Evolutionary conservation across 1,140 invertebrate species (phyloP), one percentile per base, ranked within the genome.

Genomic region (Agrypnia vestita): DNA sequence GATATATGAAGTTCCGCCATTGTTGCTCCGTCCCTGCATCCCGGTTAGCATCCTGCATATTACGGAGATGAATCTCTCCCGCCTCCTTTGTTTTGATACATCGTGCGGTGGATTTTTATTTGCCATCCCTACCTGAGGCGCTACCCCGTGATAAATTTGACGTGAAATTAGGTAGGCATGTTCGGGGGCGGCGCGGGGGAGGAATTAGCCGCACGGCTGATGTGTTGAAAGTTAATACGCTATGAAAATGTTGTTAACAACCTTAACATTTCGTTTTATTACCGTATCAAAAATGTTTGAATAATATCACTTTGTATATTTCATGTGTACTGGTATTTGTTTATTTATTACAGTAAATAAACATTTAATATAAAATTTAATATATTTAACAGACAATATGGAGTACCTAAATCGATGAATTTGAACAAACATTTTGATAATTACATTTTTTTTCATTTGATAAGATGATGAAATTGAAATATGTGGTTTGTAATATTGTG

Each of bases 11-110:
- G n/a, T n/a, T n/a, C n/a, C n/a, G n/a, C n/a, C n/a, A n/a, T n/a
- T 15, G 11, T 15, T n/a, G 61, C 21, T 19, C 61, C 10, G 6
- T 35, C 61, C 61, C 67, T 35, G 21, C 6, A 74, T 55, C 10
- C 19, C 55, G 71, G 71, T 74, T 74, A 74, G 47, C 71, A 56
- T 35, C 49, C 69, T 56, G 55, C 71, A 74, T 56, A 74, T 74
- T 74, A 56, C 71, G 11, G 71, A 56, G 71, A 74, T 74, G 71
- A 74, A 74, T 74, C 51, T 53, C 47, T 17, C 71, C 17, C 55
- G 51, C 47, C 25, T 47, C 67, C 67, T 47, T 51, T 71, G 67
- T 74, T 56, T 74, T 74, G 71, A 74, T 55, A 74, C 71, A 74
- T 74, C 55, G 71, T 74, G 49, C 15, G 49, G 47, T 51, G 71